These are phyloP conservation scores for Altica lythri DNA, from an alignment of 2,888 invertebrate genomes.

Conservation along the genomic window DNA sequence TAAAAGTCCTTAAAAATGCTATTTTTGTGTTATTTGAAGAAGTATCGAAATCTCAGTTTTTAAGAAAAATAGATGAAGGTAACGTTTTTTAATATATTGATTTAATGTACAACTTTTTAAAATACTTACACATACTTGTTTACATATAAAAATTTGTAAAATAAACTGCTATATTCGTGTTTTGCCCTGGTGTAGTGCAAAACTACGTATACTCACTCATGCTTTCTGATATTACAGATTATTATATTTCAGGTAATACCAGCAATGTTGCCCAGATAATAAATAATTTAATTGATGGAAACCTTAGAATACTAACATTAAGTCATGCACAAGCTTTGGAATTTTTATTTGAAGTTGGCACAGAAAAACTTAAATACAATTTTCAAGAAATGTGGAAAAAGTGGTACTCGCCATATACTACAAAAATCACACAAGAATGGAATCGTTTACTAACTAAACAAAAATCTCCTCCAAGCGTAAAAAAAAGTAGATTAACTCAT, in stretches of 20 bases:
- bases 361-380: conserved; percentile 43
- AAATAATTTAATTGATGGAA: conserved; percentile 38
- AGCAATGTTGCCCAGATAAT: conserved; percentile 38
- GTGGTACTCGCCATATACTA: conserved; percentile 27
- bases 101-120: too few relatives aligned
- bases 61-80: conserved; percentile 22
- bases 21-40: conserved; percentile 42
- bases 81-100: neutral
- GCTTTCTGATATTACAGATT: too few relatives aligned
- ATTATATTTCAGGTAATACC: conserved; percentile 21
- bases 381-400: conserved; percentile 38
- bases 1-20: conserved; percentile 34
- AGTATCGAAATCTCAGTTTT: conserved; percentile 28
- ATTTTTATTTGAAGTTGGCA: conserved; percentile 42
- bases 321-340: conserved; percentile 38
- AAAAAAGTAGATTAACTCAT: conserved; percentile 31
- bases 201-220: too few relatives aligned
- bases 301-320: conserved; percentile 37
- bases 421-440: conserved; percentile 33
- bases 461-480: conserved; percentile 13
- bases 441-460: conserved; percentile 21
- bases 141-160: too few relatives aligned
- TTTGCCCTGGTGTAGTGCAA: too few relatives aligned
- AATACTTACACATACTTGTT: too few relatives aligned
- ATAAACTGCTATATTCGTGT: too few relatives aligned